Evolutionary conservation across 2,888 invertebrate species (phyloP).

Genomic region (Drosophila monieri): DNA sequence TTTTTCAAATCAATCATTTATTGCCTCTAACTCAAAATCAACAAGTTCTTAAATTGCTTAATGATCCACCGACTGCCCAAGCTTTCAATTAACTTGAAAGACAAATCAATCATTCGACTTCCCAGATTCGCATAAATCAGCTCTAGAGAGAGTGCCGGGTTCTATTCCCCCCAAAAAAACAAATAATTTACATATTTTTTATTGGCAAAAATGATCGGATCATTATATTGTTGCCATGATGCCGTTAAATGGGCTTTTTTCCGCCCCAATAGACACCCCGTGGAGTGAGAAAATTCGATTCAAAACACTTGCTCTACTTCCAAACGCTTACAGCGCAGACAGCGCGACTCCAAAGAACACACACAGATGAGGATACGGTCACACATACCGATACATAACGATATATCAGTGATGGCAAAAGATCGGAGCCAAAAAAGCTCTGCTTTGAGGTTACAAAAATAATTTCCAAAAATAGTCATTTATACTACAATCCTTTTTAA

Average conservation of each 20-base stretch:
- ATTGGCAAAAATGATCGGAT: conserved; percentile 7
- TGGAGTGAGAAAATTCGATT: conserved; percentile 22
- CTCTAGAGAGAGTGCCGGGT: background rate
- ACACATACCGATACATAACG: too few relatives aligned
- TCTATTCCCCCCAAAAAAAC: background rate
- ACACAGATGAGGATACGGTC: conserved; percentile 2
- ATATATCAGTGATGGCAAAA: background rate
- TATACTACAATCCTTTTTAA: background rate
- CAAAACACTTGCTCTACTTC: conserved; percentile 70
- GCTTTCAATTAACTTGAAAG: conserved; percentile 37
- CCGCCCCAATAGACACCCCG: conserved; percentile 11
- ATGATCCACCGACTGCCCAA: conserved; percentile 29
- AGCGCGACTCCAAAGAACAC: conserved; percentile 61
- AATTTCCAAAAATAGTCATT: background rate
- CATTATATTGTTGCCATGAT: conserved; percentile 1
- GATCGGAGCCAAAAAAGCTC: background rate
- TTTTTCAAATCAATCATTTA: conserved; percentile 35
- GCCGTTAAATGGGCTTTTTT: background rate
- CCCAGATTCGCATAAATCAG: conserved; percentile 19
- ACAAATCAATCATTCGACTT: conserved; percentile 31
- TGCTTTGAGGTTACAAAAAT: background rate
- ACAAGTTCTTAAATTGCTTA: conserved; percentile 42
- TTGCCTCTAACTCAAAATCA: conserved; percentile 30
- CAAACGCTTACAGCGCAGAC: conserved; percentile 63
- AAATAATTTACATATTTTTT: conserved; percentile 6